phyloP scores from a whole-genome alignment of 2,888 invertebrate species.

The Drosophila yooni region DNA sequence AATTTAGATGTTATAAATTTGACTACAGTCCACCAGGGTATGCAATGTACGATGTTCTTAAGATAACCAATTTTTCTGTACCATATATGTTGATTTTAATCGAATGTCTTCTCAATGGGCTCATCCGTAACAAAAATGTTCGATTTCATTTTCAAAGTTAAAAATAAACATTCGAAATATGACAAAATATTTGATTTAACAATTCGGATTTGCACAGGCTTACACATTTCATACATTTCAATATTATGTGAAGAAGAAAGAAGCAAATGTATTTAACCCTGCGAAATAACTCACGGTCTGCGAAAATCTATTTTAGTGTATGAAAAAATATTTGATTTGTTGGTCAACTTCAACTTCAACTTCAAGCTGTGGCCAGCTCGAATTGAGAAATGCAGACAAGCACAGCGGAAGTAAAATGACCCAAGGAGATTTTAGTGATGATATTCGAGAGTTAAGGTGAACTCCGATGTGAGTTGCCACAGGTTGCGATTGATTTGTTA shows the following conservation, averaged over 20 bases:
- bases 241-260: background rate
- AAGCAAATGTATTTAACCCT: background rate
- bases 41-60: background rate
- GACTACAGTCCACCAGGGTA: accelerated
- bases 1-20: background rate
- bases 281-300: background rate
- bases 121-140: background rate
- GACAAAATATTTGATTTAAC: background rate
- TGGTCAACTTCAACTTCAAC: conserved; percentile 1
- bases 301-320: background rate
- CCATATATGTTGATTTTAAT: background rate
- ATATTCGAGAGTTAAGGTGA: conserved; percentile 13
- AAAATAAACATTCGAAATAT: background rate
- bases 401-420: conserved; percentile 67
- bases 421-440: conserved; percentile 43
- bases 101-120: background rate
- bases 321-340: background rate
- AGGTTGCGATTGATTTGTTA: conserved; percentile 74
- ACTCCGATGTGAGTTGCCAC: conserved; percentile 23
- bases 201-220: background rate
- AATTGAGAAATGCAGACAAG: background rate
- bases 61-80: background rate
- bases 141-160: background rate
- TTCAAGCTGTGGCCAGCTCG: background rate
- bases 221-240: background rate